A percentile compares a stretch with the other conserved stretches of the same genome.
phyloP scores from a whole-genome alignment of 2,113 vertebrate species.

The Paraplagusia blochii region DNA sequence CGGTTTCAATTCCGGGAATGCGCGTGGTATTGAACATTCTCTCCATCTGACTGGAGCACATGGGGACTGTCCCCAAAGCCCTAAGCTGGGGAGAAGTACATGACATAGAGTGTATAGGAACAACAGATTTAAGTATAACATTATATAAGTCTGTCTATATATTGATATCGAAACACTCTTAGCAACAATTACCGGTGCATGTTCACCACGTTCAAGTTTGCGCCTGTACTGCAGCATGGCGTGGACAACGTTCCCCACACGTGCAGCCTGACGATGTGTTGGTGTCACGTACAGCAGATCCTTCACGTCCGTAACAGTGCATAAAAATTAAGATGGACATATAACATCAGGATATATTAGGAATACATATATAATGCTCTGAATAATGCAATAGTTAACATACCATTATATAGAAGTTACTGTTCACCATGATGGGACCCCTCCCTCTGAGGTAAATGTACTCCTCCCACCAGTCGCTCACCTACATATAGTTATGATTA shows the following conservation, averaged over 20 bases:
- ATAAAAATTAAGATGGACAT: background rate
- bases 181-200: constrained; percentile 75
- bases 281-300: constrained; percentile 82
- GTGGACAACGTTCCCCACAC: constrained; percentile 84
- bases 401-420: constrained; percentile 96
- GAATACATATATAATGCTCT: too few species aligned
- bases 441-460: constrained; percentile 89
- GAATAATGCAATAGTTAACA: constrained; percentile 22
- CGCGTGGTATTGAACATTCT: constrained; percentile 95
- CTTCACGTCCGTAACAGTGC: constrained; percentile 63
- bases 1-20: constrained; percentile 86
- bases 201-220: constrained; percentile 88
- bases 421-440: constrained; percentile 92
- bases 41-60: constrained; percentile 93
- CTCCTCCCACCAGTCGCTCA: constrained; percentile 84
- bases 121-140: background rate
- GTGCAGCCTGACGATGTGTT: constrained; percentile 81
- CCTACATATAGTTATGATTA: constrained; percentile 37
- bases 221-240: constrained; percentile 88
- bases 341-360: background rate
- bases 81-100: constrained; percentile 73
- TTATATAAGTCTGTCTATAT: too few species aligned
- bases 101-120: background rate
- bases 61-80: constrained; percentile 86
- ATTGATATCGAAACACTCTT: too few species aligned